Evolutionary conservation across 1,140 invertebrate genomes (phyloP).

Genomic region (Helicoverpa armigera): DNA sequence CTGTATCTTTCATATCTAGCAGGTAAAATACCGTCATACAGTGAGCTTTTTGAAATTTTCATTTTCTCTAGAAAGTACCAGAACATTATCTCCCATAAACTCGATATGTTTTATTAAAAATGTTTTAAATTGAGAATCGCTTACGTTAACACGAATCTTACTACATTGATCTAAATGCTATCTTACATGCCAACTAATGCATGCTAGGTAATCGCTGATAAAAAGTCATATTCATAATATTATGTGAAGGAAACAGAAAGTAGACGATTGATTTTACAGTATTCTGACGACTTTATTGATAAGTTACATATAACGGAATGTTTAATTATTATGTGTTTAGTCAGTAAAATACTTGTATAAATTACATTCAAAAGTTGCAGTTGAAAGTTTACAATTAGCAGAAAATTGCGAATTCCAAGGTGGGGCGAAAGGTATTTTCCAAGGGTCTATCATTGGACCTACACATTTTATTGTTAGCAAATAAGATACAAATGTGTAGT

Average conservation of each 20-base stretch:
- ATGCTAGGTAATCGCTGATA: slow-evolving; percentile 48
- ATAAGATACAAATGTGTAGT: not conserved
- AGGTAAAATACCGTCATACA: no score
- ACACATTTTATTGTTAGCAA: no score
- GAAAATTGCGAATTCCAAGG: no score
- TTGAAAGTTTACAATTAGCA: no score
- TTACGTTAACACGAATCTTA: slow-evolving; percentile 48
- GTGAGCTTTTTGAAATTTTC: no score
- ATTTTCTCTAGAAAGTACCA: not conserved
- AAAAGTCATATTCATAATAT: slow-evolving; percentile 20
- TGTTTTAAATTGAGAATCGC: slow-evolving; percentile 46
- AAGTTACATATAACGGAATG: slow-evolving; percentile 13
- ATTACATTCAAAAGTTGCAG: no score
- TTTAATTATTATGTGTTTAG: not conserved
- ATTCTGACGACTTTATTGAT: slow-evolving; percentile 24
- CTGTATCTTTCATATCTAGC: no score
- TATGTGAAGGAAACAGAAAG: not conserved
- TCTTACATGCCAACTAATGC: slow-evolving; percentile 50
- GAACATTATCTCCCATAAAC: slow-evolving; percentile 12
- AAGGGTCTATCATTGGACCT: not conserved
- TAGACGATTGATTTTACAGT: not conserved
- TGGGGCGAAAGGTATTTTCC: not conserved
- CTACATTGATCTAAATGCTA: slow-evolving; percentile 51
- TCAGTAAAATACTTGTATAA: no score
- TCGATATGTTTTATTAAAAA: slow-evolving; percentile 38